Evolutionary conservation across 2,888 invertebrate species (phyloP), one percentile per base, ranked within the genome.

Genomic region (Drosophila mettleri): DNA sequence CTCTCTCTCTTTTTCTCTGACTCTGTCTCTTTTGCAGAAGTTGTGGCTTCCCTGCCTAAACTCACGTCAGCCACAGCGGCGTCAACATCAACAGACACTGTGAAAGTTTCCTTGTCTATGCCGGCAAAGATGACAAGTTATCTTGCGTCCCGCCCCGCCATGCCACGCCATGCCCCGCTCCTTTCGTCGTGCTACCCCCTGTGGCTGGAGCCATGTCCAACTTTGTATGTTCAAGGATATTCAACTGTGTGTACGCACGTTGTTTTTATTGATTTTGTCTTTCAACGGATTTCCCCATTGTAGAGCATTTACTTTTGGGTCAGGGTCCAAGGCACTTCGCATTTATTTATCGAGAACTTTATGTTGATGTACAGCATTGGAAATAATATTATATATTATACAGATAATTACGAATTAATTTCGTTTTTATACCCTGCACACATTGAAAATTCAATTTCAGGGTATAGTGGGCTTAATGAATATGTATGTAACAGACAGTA

Each of bases 151-250:
- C 4, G 3, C 7, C 33, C 1, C n/a, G n/a, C n/a, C n/a, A n/a
- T n/a, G n/a, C n/a, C n/a, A n/a, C n/a, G n/a, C n/a, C n/a, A n/a
- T n/a, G n/a, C 16, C 22, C 12, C 3, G 3, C 22, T 14, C 29
- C n/a, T n/a, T n/a, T n/a, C n/a, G n/a, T n/a, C 14, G 12, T 31
- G 5, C 31, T 9, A 5, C 27, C 48, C n/a, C 6, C 33, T 34
- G n/a, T 22, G 20, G 16, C 3, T 31, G 29, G 14, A 31, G 46
- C 14, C 52, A 9, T 18, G 52, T 20, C 33, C 74, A 59, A 29
- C 55, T 62, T 48, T 34, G n/a, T 34, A 38, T 59, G 29, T 10
- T 18, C 86, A 88, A 86, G 82, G 80, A 83, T 88, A 88, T 80
- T 76, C 65, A 69, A 70, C 70, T 58, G 46, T 39, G 38, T 20